A percentile compares a stretch with the other conserved stretches of the same genome.
phyloP scores from a whole-genome alignment of 2,113 vertebrate species.

The Gasterosteus nipponicus region DNA sequence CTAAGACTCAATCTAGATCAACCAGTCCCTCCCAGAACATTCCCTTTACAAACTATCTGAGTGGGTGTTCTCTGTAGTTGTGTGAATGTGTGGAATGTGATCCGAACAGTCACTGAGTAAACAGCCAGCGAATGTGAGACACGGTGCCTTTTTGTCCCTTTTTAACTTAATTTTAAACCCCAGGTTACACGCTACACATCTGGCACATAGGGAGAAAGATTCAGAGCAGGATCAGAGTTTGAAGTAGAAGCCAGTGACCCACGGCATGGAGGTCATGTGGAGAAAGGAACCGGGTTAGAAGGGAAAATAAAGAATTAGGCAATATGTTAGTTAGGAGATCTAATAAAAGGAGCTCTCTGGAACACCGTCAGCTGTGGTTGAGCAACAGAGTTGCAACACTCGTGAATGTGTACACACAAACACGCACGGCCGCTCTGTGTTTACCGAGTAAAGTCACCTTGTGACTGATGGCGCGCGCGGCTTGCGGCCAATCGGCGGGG shows the following conservation, averaged over 20 bases:
- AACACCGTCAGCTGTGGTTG: not conserved
- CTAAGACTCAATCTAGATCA: constrained; percentile 30
- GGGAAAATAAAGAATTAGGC: too few relatives aligned
- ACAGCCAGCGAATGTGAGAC: not conserved
- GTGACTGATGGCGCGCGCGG: constrained; percentile 21
- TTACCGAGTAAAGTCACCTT: constrained; percentile 22
- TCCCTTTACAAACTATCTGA: not conserved
- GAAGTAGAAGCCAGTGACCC: not conserved
- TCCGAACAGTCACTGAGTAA: not conserved
- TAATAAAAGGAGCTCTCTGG: not conserved
- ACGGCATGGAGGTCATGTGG: constrained; percentile 10
- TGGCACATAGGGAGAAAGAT: not conserved
- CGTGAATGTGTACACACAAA: not conserved
- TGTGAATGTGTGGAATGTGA: constrained; percentile 12
- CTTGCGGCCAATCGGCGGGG: not conserved
- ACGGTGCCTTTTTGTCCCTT: not conserved
- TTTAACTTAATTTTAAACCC: not conserved
- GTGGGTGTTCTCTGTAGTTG: not conserved
- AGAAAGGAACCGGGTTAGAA: not conserved
- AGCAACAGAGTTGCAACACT: constrained; percentile 44
- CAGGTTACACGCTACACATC: not conserved
- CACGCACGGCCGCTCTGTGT: constrained; percentile 16
- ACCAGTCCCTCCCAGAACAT: constrained; percentile 24
- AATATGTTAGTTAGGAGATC: too few relatives aligned
- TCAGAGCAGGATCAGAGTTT: not conserved